A percentile compares a stretch with the other conserved stretches of the same genome.
phyloP scores from a whole-genome alignment of 2,113 vertebrate species.

The Hipposideros armiger region DNA sequence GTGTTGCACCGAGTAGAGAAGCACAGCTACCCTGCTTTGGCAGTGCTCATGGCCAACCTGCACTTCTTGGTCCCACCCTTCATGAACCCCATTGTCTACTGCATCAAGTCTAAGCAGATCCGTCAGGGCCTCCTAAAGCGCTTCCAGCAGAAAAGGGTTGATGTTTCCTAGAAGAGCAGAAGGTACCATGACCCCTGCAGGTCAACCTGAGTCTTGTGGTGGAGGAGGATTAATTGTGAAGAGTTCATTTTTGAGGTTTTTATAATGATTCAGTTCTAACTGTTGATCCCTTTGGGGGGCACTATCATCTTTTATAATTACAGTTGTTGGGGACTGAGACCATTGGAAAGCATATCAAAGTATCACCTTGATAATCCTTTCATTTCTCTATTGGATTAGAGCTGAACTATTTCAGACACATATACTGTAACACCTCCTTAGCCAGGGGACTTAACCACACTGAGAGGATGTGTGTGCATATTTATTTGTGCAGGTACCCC shows the following conservation, averaged over 20 bases:
- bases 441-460: background rate
- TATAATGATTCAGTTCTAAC: background rate
- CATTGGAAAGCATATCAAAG: background rate
- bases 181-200: background rate
- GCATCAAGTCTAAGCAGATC: constrained; percentile 80
- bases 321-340: background rate
- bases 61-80: constrained; percentile 81
- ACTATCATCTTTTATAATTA: background rate
- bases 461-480: background rate
- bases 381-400: background rate
- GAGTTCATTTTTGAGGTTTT: constrained; percentile 13
- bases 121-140: constrained; percentile 63
- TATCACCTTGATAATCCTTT: background rate
- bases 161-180: constrained; percentile 13
- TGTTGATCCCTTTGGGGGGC: background rate
- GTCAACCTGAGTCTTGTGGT: background rate
- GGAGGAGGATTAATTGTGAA: background rate
- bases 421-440: background rate
- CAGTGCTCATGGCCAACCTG: constrained; percentile 81
- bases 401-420: background rate
- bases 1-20: constrained; percentile 81
- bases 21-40: constrained; percentile 70
- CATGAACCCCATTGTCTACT: constrained; percentile 82
- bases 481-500: background rate
- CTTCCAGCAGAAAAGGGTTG: constrained; percentile 74